Base-by-base conservation (phyloP, 2,113 vertebrate species). In the Gnathonemus longibarbis region DNA sequence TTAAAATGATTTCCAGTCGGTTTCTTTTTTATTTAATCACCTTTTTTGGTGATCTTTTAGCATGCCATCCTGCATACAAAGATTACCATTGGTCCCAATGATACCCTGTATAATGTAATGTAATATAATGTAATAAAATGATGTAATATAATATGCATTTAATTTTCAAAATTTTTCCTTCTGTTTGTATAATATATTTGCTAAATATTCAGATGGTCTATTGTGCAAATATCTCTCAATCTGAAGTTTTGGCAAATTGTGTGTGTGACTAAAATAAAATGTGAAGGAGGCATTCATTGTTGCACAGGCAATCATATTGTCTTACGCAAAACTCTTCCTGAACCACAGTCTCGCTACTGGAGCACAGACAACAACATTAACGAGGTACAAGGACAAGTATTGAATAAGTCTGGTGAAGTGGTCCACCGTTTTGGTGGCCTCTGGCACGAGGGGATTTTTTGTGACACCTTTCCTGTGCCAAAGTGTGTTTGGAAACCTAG, bases 371-470 rank as follows among this genome's bases (percentile, higher is more conserved):
- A 94, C 88, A 95, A 90, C 70, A 91, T 88, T 89, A 97, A 98
- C 3, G 97, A 99, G 93, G 98, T 99, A 52, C 97, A 99, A 94
- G 98, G 97, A 21, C 96, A 97, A 1, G 94, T 99, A 9, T 94
- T 97, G n/a, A 96, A 99, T 93, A 94, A 94, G 89, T 92, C 93
- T 0, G 98, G 98, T 11, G 96, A 97, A 89, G 95, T 96, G 0
- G 94, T 98, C 9, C 97, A 97, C 91, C 95, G 96, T 39, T 95
- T 99, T 2, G 99, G 98, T 90, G 98, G 98, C 84, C 98, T 98
- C 91, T 99, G 98, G 98, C 96, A 98, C 0, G 98, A 99, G 42
- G 98, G 97, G 24, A 94, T 99, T 86, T 99, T 97, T 93, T 97
- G 96, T 52, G 98, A 97, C 1, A 95, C 96, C 3, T 93, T 97